A percentile compares a stretch with the other conserved stretches of the same genome.
These are phyloP conservation scores for Bombus sibiricus DNA, from an alignment of 1,140 invertebrate genomes.

Conservation along the genomic window DNA sequence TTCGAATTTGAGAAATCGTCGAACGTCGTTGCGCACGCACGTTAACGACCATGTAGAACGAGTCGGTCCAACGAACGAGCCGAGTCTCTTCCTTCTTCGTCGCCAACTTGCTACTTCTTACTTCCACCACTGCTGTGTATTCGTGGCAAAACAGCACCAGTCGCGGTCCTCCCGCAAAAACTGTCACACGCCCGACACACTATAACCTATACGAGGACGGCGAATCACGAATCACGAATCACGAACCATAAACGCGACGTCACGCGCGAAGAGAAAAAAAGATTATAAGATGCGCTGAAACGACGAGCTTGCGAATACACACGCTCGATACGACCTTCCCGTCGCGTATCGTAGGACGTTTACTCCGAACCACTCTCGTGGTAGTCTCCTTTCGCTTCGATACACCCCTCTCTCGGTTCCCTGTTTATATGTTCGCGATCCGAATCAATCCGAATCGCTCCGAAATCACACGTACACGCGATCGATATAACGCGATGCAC, in stretches of 20 bases:
- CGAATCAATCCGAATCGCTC: not conserved
- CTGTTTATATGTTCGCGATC: constrained; percentile 11
- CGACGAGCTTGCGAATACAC: not conserved
- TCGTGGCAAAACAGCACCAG: not conserved
- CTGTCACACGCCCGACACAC: constrained; percentile 43
- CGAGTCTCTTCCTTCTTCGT: not conserved
- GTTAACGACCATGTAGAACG: constrained; percentile 22
- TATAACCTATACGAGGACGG: not conserved
- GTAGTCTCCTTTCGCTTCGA: constrained; percentile 4
- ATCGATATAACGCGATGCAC: constrained; percentile 15
- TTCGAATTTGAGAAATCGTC: not conserved
- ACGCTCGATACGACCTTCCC: not conserved
- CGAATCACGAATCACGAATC: not conserved
- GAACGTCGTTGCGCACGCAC: constrained; percentile 15
- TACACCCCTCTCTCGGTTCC: constrained; percentile 23
- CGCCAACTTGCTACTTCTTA: not conserved
- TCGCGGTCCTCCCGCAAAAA: not conserved
- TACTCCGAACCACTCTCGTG: constrained; percentile 1
- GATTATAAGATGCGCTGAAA: not conserved
- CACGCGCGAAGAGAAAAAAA: not conserved
- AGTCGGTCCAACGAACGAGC: constrained; percentile 1
- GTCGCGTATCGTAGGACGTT: constrained; percentile 13
- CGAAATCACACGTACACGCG: not conserved
- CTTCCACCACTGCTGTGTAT: too few relatives aligned
- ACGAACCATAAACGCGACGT: not conserved